Conservation (phyloP, 2,113 vertebrate species). For the Mus musculus region GRCm39 chr6:42165001-42165500, state of each 20-base stretch:
- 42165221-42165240: neutral
- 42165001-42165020: neutral
- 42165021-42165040: neutral
- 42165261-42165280: no score
- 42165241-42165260: no score
- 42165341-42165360: neutral
- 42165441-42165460: neutral
- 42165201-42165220: neutral
- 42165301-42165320: neutral
- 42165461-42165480: neutral
- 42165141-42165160: neutral
- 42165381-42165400: neutral
- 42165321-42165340: neutral
- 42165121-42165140: neutral
- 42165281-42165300: no score
- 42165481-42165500: neutral
- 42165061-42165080: neutral
- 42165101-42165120: neutral
- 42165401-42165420: neutral
- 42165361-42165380: neutral
- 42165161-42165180: neutral
- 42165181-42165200: neutral
- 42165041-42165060: no score
- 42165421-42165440: neutral
- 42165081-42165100: neutral